A percentile compares a stretch with the other conserved stretches of the same genome.
Conservation (phyloP, 2,113 vertebrate species). For the Caretta caretta region DNA sequence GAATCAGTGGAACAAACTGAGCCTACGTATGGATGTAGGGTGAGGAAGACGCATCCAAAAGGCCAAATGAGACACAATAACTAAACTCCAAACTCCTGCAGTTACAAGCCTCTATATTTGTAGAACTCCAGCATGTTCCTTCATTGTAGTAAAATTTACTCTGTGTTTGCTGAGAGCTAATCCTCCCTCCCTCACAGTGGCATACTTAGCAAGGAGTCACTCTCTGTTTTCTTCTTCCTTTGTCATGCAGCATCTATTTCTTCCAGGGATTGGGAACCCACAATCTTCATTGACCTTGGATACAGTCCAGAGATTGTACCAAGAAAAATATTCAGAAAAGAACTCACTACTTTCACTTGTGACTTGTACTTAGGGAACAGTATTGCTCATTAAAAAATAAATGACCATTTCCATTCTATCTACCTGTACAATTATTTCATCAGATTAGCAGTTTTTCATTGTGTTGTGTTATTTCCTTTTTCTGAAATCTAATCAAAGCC, state of each 20-base stretch:
- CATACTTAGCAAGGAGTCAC: not conserved
- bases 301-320: not conserved
- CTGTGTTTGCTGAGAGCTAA: not conserved
- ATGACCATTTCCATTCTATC: not conserved
- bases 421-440: not conserved
- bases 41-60: not conserved
- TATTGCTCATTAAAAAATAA: not conserved
- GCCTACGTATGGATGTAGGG: not conserved
- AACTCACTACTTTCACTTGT: not conserved
- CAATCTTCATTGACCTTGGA: not conserved
- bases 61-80: not conserved
- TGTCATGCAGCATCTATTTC: not conserved
- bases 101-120: not conserved
- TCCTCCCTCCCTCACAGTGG: not conserved
- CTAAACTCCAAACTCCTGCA: not conserved
- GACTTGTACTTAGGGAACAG: not conserved
- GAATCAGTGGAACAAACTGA: not conserved
- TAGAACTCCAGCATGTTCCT: not conserved
- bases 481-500: not conserved
- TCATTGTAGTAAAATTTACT: not conserved
- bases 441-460: slow-evolving; percentile 4
- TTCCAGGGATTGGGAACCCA: not conserved
- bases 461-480: not conserved
- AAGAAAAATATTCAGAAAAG: not conserved
- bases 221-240: not conserved